Base-by-base conservation (phyloP, 2,113 vertebrate genomes). In the Peromyscus polionotus region DNA sequence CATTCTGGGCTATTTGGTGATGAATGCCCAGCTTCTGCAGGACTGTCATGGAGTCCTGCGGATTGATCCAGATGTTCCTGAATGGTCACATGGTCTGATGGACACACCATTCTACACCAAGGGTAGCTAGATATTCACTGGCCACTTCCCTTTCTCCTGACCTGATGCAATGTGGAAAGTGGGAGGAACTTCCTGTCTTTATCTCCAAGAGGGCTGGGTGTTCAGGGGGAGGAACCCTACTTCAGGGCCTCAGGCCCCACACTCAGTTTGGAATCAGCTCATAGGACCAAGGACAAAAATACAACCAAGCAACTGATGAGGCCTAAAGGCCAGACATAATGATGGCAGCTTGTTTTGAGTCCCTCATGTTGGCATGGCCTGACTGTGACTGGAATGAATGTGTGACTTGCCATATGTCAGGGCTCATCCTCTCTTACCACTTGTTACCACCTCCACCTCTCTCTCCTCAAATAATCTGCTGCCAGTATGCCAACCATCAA, bases 1-100 rank as follows among this genome's bases (percentile, higher is more conserved):
- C 5, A 57, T 42, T 51, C 26, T 17, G 51, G 57, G 48, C 73
- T 88, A 33, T 39, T 48, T 13, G 28, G 31, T 36, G 22, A 75
- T 51, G 80, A 54, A 24, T 87, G 31, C 36, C 70, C 36, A 33
- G 42, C 17, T 61, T 95, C 77, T 86, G 72, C 31, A 20, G 19
- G 67, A 24, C 68, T 70, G 36, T 79, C 68, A n/a, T 12, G 48
- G 65, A 22, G 65, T 61, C 45, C 39, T 0, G 14, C 88, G 33
- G 45, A n/a, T 88, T 45, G 31, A 24, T 91, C n/a, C 16, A n/a
- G 77, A 88, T 93, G 88, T n/a, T 92, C 70, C 80, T 87, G 11
- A 72, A 57, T 73, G n/a, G 79, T 94, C 57, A 48, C n/a, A 31
- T 2, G 54, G 59, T 93, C 90, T 75, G 33, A 75, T 68, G 75